phyloP scores from a whole-genome alignment of 2,888 invertebrate genomes.

The Gymnoscelis rufifasciata region DNA sequence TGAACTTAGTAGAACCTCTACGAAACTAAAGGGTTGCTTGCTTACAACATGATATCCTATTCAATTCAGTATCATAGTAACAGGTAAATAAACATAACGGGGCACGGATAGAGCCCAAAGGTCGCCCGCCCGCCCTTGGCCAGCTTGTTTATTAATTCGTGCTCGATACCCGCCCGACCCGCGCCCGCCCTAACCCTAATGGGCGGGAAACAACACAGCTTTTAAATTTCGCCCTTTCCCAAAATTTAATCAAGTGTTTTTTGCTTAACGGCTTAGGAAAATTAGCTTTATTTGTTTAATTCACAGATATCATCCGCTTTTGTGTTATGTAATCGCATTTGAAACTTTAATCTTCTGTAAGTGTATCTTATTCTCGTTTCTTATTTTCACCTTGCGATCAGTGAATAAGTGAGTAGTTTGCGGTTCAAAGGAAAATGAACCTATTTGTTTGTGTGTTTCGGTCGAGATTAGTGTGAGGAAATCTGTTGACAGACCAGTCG shows the following conservation, averaged over 20 bases:
- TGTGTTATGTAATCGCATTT: constrained; percentile 31
- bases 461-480: constrained; percentile 42
- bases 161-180: constrained; percentile 57
- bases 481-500: constrained; percentile 56
- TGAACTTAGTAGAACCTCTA: background rate
- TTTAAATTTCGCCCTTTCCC: constrained; percentile 62
- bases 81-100: constrained; percentile 49
- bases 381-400: constrained; percentile 71
- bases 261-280: constrained; percentile 51
- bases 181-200: constrained; percentile 62
- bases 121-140: constrained; percentile 65
- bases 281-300: constrained; percentile 45
- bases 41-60: too few species aligned
- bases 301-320: background rate
- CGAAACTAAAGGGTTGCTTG: background rate
- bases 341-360: constrained; percentile 74
- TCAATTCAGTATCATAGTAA: constrained; percentile 17
- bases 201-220: constrained; percentile 67
- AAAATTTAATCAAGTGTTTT: constrained; percentile 63
- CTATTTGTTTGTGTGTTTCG: constrained; percentile 35
- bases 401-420: constrained; percentile 53
- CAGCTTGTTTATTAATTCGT: constrained; percentile 74
- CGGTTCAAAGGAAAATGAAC: constrained; percentile 40
- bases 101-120: constrained; percentile 55
- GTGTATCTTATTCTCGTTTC: constrained; percentile 75